Base-by-base conservation (phyloP, 1,140 invertebrate species). In the Dicyema japonicum region DNA sequence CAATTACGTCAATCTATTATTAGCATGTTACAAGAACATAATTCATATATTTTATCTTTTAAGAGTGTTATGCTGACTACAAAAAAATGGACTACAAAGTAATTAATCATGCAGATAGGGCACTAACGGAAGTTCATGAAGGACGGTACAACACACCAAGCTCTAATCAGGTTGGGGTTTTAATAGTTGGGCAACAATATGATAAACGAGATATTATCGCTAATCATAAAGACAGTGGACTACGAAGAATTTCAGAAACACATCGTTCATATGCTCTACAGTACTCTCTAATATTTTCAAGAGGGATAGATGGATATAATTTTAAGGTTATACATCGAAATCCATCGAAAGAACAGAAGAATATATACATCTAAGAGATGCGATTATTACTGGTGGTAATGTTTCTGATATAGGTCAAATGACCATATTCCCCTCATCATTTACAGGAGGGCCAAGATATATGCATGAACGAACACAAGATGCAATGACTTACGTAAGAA, bases 401-500 rank as follows among this genome's bases (percentile, higher is more conserved):
- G 15, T 19, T 12, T 4, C n/a, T 11, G 29, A 24, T 26, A n/a
- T 49, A 18, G 46, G 47, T 18, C 29, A 37, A 33, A 31, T 38
- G 29, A 33, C 44, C 0, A 52, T 55, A 33, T 34, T 58, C 4
- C 50, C 54, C n/a, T 46, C 36, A 8, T 29, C 37, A 3, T 53
- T 41, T 34, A 35, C 30, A 8, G 44, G 44, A 4, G 37, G 47
- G 30, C 47, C 46, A 27, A 35, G 49, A 19, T 30, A 44, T 25
- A 51, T 50, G 44, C 41, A 54, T 22, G 46, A 57, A 33, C 43
- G 46, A 21, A 39, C 36, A 15, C 48, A 55, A 36, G 53, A 59
- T 40, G 44, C 47, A 1, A 49, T 57, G 42, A 35, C 43, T 4
- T 58, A 56, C 37, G 56, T 59, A 5, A 36, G 48, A 5, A 29